Evolutionary conservation across 2,113 vertebrate species (phyloP).

Genomic region (Bambusicola thoracicus): DNA sequence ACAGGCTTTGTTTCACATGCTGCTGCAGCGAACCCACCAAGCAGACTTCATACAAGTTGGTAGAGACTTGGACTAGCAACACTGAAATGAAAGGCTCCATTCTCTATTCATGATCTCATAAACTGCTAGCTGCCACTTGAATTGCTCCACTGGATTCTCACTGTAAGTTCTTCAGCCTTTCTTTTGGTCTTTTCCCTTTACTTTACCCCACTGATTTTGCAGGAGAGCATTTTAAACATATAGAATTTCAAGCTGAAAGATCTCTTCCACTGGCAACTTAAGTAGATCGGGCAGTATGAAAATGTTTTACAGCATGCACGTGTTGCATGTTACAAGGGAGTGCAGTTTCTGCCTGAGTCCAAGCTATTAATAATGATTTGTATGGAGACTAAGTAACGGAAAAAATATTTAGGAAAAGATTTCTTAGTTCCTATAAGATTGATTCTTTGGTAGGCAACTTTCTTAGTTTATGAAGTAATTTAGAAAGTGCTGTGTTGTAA

Average conservation of each 20-base stretch:
- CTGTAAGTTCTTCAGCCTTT: neutral
- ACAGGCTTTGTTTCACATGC: neutral
- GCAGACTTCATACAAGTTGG: neutral
- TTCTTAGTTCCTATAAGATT: conserved; percentile 32
- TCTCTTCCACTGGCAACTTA: neutral
- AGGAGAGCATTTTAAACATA: neutral
- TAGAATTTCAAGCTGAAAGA: neutral
- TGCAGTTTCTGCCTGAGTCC: neutral
- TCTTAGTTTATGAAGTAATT: conserved; percentile 40
- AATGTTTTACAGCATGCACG: neutral
- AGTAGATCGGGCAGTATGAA: neutral
- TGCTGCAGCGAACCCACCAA: neutral
- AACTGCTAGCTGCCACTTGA: neutral
- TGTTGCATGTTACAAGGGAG: neutral
- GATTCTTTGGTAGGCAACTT: conserved; percentile 40
- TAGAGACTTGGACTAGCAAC: neutral
- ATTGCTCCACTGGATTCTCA: neutral
- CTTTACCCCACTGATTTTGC: neutral
- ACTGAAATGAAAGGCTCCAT: conserved; percentile 15
- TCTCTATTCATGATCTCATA: conserved; percentile 19
- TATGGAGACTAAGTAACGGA: neutral
- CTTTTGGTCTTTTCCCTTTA: neutral
- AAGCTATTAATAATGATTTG: conserved; percentile 23
- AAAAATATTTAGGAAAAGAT: conserved; percentile 49
- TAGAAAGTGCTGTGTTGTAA: conserved; percentile 38